Evolutionary conservation across 2,113 vertebrate genomes (phyloP).

Genomic region (Chloroceryle aenea): DNA sequence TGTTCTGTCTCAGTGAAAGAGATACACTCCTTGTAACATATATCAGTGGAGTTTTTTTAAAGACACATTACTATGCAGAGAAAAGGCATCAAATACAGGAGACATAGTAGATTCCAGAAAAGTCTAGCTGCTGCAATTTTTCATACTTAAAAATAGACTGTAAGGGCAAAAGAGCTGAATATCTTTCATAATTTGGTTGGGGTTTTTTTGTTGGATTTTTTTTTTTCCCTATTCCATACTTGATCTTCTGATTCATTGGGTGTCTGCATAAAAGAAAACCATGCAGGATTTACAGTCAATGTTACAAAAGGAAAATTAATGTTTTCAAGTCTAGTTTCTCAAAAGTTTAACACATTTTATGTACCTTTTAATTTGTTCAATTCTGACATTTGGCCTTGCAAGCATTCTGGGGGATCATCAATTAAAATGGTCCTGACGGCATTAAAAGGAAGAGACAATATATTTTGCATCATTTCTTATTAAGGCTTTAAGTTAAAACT

Average conservation of each 20-base stretch:
- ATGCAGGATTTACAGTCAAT: neutral
- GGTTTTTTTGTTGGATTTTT: neutral
- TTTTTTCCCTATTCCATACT: neutral
- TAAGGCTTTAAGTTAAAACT: neutral
- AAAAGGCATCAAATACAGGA: conserved; percentile 76
- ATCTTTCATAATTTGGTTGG: conserved; percentile 1
- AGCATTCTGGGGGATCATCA: neutral
- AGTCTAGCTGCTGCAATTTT: conserved; percentile 71
- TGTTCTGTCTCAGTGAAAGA: conserved; percentile 87
- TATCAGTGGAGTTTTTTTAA: conserved; percentile 80
- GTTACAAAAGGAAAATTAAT: neutral
- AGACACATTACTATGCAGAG: conserved; percentile 87
- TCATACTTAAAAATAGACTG: conserved; percentile 75
- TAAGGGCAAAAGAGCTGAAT: neutral
- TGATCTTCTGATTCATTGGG: conserved; percentile 29
- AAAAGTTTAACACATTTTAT: neutral
- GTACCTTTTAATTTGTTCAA: neutral
- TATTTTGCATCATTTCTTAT: neutral
- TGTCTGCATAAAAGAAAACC: conserved; percentile 11
- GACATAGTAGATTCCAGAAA: conserved; percentile 78
- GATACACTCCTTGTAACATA: conserved; percentile 89
- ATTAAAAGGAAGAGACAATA: neutral
- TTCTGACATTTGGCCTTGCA: neutral
- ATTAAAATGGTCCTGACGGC: neutral
- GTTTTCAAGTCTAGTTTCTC: neutral